These are phyloP conservation scores for Chascanopsetta lugubris DNA, from an alignment of 2,113 vertebrate genomes.

Conservation along the genomic window DNA sequence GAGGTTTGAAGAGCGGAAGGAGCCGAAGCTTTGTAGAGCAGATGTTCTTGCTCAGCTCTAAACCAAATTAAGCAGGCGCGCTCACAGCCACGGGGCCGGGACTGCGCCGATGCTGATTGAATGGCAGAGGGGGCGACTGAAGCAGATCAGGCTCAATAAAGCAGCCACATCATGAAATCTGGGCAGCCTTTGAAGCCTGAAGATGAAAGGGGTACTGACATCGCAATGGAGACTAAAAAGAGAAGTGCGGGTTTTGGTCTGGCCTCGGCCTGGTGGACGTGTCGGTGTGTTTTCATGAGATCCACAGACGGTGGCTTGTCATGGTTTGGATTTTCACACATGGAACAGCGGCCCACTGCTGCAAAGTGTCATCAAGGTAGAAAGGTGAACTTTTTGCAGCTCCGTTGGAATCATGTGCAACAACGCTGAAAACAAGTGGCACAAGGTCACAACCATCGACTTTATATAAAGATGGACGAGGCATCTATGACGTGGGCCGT, in stretches of 20 bases:
- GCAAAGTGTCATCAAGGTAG: slow-evolving; percentile 4
- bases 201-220: slow-evolving; percentile 71
- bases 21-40: slow-evolving; percentile 71
- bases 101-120: slow-evolving; percentile 66
- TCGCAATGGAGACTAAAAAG: slow-evolving; percentile 70
- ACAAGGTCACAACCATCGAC: too few species aligned
- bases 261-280: slow-evolving; percentile 11
- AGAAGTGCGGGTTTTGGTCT: slow-evolving; percentile 54
- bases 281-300: slow-evolving; percentile 33
- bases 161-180: slow-evolving; percentile 70
- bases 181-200: slow-evolving; percentile 65
- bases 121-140: slow-evolving; percentile 61
- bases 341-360: slow-evolving; percentile 11
- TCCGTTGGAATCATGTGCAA: neutral
- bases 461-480: too few species aligned
- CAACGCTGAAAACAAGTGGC: neutral
- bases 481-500: too few species aligned
- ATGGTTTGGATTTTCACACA: slow-evolving; percentile 23
- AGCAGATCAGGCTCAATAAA: slow-evolving; percentile 72
- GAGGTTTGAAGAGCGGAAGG: slow-evolving; percentile 54
- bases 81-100: slow-evolving; percentile 58
- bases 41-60: slow-evolving; percentile 76
- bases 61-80: slow-evolving; percentile 73
- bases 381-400: slow-evolving; percentile 12
- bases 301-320: slow-evolving; percentile 15